A percentile compares a stretch with the other conserved stretches of the same genome.
These are phyloP conservation scores for Yoshiicerus persimilis DNA, from an alignment of 1,140 invertebrate species.

Conservation along the genomic window DNA sequence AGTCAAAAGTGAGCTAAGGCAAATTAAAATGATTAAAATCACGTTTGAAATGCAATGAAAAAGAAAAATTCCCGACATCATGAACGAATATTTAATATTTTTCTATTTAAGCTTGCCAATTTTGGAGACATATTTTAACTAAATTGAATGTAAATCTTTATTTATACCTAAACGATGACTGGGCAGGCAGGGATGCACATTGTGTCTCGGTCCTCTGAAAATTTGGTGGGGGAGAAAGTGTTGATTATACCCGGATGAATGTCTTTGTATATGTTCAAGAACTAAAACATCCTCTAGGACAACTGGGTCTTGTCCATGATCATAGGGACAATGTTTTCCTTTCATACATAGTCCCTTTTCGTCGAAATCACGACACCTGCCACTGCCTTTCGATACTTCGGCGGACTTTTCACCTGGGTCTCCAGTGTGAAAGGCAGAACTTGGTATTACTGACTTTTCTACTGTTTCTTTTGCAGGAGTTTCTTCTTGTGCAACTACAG, in stretches of 20 bases:
- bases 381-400: background rate
- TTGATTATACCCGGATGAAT: background rate
- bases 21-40: no score
- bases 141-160: no score
- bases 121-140: no score
- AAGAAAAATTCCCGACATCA: background rate
- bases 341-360: constrained; percentile 82
- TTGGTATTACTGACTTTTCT: background rate
- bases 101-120: no score
- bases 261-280: background rate
- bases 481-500: background rate
- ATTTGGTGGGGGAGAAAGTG: background rate
- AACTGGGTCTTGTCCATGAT: constrained; percentile 92
- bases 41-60: background rate
- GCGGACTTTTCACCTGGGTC: background rate
- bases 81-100: no score
- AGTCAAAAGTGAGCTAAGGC: no score
- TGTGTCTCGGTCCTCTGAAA: background rate
- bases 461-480: background rate
- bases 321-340: constrained; percentile 93
- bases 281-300: constrained; percentile 76
- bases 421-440: background rate
- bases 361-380: background rate
- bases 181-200: no score
- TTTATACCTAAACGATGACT: no score